Percentiles rank a stretch among this genome's conserved stretches.
Evolutionary conservation across 2,888 invertebrate species (phyloP).

Genomic region (Macrophya alboannulata): DNA sequence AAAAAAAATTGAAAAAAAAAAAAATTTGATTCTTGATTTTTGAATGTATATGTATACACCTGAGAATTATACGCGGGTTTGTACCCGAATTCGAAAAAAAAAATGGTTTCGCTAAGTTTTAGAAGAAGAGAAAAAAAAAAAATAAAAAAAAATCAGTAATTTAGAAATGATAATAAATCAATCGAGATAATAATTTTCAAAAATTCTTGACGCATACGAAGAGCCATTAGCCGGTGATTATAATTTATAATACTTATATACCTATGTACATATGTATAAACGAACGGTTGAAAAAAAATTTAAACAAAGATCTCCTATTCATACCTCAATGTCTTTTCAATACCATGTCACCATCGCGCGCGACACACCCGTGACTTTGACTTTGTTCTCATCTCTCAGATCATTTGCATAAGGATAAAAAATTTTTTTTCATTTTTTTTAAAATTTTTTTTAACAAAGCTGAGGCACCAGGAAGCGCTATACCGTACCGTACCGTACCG

Average conservation of each 20-base stretch:
- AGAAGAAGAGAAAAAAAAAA: background rate
- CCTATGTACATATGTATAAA: background rate
- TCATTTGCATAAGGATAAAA: slow-evolving; percentile 26
- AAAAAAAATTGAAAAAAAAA: background rate
- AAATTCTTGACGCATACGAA: background rate
- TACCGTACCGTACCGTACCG: no score
- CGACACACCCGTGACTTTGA: background rate
- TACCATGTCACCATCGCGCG: background rate
- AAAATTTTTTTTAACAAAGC: background rate
- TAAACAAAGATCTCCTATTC: slow-evolving; percentile 18
- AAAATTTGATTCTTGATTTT: background rate
- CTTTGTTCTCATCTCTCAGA: background rate
- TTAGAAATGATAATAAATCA: background rate
- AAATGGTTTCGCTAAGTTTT: background rate
- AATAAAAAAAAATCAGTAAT: background rate
- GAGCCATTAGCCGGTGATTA: background rate
- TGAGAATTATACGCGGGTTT: background rate
- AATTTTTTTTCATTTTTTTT: background rate
- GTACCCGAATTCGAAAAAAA: background rate
- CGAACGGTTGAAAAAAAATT: background rate
- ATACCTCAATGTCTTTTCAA: background rate
- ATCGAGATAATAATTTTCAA: background rate
- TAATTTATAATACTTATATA: background rate
- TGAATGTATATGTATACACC: background rate
- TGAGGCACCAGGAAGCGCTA: background rate